Evolutionary conservation across 2,888 invertebrate species (phyloP).

Genomic region (Dichetophora obliterata): DNA sequence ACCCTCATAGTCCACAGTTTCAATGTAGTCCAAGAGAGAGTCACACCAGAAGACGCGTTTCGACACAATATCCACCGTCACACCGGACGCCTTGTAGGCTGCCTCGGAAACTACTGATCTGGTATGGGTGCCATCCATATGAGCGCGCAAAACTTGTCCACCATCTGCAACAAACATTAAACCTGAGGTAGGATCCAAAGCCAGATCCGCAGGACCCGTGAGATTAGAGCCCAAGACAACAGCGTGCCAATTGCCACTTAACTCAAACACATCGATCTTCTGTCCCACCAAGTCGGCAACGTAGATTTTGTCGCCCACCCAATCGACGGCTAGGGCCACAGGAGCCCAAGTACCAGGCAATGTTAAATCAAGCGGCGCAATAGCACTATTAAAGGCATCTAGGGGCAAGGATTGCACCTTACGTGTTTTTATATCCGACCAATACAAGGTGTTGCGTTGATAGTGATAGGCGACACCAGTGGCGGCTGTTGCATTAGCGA

Average conservation of each 20-base stretch:
- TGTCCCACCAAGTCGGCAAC: slow-evolving; percentile 93
- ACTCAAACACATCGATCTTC: slow-evolving; percentile 93
- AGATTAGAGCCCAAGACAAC: slow-evolving; percentile 92
- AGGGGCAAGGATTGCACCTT: slow-evolving; percentile 76
- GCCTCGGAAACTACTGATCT: slow-evolving; percentile 90
- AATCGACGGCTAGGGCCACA: slow-evolving; percentile 93
- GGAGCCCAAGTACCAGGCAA: slow-evolving; percentile 91
- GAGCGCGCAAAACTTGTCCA: slow-evolving; percentile 85
- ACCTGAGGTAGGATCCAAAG: slow-evolving; percentile 92
- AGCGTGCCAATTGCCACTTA: slow-evolving; percentile 88
- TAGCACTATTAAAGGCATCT: slow-evolving; percentile 70
- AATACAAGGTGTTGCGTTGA: slow-evolving; percentile 82
- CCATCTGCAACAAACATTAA: slow-evolving; percentile 89
- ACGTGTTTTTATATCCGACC: slow-evolving; percentile 90
- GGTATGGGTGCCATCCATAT: slow-evolving; percentile 93
- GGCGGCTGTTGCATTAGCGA: slow-evolving; percentile 85
- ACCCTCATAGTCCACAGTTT: slow-evolving; percentile 95
- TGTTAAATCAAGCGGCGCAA: slow-evolving; percentile 74
- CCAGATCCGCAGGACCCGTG: slow-evolving; percentile 91
- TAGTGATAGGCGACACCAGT: slow-evolving; percentile 90
- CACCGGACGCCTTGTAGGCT: slow-evolving; percentile 92
- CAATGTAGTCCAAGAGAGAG: slow-evolving; percentile 93
- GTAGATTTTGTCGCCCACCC: slow-evolving; percentile 96
- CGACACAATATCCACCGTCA: slow-evolving; percentile 91
- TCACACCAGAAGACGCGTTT: slow-evolving; percentile 97